Evolutionary conservation across 1,140 invertebrate species (phyloP).

Genomic region (Camponotus pennsylvanicus): DNA sequence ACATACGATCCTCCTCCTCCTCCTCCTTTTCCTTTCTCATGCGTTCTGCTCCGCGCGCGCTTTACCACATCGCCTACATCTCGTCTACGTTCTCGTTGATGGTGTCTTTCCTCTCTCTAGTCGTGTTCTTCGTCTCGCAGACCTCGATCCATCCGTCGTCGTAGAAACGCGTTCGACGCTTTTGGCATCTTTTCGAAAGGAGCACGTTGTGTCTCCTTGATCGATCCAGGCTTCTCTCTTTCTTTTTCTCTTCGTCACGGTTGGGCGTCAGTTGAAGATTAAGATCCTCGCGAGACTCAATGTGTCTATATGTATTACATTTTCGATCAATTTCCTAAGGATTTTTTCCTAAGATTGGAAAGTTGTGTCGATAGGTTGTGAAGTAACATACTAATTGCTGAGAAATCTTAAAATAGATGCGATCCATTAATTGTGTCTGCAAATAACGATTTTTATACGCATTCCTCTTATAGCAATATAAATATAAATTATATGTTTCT

Average conservation of each 20-base stretch:
- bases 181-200: conserved; percentile 38
- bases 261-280: conserved; percentile 43
- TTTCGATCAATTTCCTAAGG: neutral
- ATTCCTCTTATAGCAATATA: neutral
- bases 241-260: neutral
- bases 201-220: conserved; percentile 34
- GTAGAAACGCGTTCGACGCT: conserved; percentile 33
- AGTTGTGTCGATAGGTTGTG: neutral
- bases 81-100: conserved; percentile 9
- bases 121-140: conserved; percentile 19
- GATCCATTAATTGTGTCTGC: neutral
- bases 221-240: conserved; percentile 26
- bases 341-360: conserved; percentile 8
- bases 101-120: conserved; percentile 23
- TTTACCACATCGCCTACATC: conserved; percentile 46
- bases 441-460: neutral
- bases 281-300: conserved; percentile 21
- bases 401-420: neutral
- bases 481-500: neutral
- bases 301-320: neutral
- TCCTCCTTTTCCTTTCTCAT: neutral
- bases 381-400: conserved; percentile 8
- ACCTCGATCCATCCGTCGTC: conserved; percentile 56
- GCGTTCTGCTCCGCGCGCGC: conserved; percentile 28
- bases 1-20: neutral